A percentile compares a stretch with the other conserved stretches of the same genome.
These are phyloP conservation scores for Serranus cabrilla DNA, from an alignment of 2,797 vertebrate genomes.

Conservation along the genomic window DNA sequence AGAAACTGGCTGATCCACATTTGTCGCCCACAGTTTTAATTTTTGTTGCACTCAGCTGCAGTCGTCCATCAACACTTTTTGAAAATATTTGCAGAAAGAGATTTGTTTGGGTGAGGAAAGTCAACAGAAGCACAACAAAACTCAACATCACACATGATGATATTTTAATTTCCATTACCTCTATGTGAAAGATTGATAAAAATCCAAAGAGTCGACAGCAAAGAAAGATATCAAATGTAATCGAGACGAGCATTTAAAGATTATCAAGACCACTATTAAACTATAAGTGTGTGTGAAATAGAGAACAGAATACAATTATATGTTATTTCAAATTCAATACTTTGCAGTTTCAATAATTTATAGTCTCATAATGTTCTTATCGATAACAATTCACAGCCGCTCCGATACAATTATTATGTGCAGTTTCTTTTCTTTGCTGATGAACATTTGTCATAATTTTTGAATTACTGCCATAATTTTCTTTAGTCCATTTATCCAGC, in stretches of 20 bases:
- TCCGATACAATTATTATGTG: constrained; percentile 35
- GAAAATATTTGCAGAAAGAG: constrained; percentile 1
- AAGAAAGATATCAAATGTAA: background rate
- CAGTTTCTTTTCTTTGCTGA: constrained; percentile 27
- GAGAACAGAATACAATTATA: constrained; percentile 38
- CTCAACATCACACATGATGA: constrained; percentile 6
- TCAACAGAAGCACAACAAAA: constrained; percentile 5
- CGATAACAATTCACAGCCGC: constrained; percentile 20
- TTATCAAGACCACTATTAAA: constrained; percentile 27
- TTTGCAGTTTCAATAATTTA: constrained; percentile 29
- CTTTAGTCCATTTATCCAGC: constrained; percentile 13
- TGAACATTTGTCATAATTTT: constrained; percentile 35
- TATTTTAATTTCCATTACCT: constrained; percentile 18
- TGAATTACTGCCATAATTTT: constrained; percentile 30
- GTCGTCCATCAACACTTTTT: background rate
- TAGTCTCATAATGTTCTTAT: constrained; percentile 9
- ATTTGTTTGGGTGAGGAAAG: background rate
- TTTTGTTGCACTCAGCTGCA: constrained; percentile 1
- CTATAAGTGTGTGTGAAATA: constrained; percentile 14
- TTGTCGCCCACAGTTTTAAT: background rate
- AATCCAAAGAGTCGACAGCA: background rate
- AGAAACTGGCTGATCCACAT: background rate
- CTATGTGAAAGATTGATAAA: background rate
- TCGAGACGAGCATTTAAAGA: constrained; percentile 26
- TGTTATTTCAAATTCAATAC: constrained; percentile 29